Evolutionary conservation across 2,888 invertebrate genomes (phyloP).

Genomic region (Rhopalosiphum nymphaeae): DNA sequence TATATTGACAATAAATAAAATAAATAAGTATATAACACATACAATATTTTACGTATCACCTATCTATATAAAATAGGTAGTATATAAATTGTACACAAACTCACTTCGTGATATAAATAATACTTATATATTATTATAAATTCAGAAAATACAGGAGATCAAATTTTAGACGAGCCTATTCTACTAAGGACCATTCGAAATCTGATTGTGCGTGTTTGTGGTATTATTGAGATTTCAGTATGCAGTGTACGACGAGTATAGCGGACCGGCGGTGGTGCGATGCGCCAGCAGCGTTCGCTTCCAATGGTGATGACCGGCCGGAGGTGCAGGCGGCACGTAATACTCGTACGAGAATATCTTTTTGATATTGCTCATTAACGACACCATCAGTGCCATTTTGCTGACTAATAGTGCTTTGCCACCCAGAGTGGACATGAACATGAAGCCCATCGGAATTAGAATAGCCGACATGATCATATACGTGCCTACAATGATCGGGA

Average conservation of each 20-base stretch:
- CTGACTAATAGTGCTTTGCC: conserved; percentile 69
- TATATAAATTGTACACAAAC: background rate
- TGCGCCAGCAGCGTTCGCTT: conserved; percentile 54
- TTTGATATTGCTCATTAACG: conserved; percentile 74
- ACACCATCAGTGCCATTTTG: conserved; percentile 69
- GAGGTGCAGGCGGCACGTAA: conserved; percentile 34
- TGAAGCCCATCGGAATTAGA: conserved; percentile 81
- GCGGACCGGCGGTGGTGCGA: conserved; percentile 49
- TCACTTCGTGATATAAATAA: background rate
- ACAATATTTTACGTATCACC: background rate
- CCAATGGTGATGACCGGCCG: conserved; percentile 43
- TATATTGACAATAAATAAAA: background rate
- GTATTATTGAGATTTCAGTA: background rate
- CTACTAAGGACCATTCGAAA: background rate
- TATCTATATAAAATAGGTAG: background rate
- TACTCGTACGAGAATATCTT: conserved; percentile 71
- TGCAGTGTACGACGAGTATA: conserved; percentile 50
- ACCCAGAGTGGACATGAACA: conserved; percentile 77
- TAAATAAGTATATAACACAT: background rate
- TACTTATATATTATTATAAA: background rate
- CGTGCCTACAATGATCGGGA: conserved; percentile 66
- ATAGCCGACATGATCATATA: conserved; percentile 78
- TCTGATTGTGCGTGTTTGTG: background rate
- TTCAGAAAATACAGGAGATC: background rate
- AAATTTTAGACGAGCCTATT: background rate